Base-by-base conservation (phyloP, 1,140 invertebrate genomes). In the Camponotus floridanus region DNA sequence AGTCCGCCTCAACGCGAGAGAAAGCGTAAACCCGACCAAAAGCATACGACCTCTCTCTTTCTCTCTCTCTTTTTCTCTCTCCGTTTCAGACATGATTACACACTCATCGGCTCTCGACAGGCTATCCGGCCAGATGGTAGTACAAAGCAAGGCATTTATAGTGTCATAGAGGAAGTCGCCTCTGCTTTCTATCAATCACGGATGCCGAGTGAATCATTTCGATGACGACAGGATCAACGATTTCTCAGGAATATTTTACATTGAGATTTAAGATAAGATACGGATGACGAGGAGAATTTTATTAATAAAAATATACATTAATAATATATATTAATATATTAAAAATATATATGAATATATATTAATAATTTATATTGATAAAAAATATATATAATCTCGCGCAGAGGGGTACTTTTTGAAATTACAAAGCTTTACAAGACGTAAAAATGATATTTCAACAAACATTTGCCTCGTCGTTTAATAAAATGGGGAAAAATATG, bases 41-140 rank as follows among this genome's bases (percentile, higher is more conserved):
- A 26, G 26, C 21, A 3, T 2, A 4, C 13, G 39, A 26, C 13
- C 21, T 45, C 21, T 31, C 9, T 39, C 48, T 11, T 1, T 51
- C 26, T 33, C 31, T 33, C 48, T 51, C 48, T 51, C 13, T 13
- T 5, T 65, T 6, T 36, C 11, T 1, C 79, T 42, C 42, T 61
- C 18, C 4, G 61, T 26, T 71, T 71, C 59, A 71, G 73, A 81
- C 9, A 39, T 11, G 36, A 81, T 79, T 31, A 11, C 61, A 36
- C 31, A 61, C 39, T 81, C 67, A 73, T 81, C 55, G 61, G 45
- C 62, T 70, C 39, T 73, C 39, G 79, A 73, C n/a, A 13, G 6
- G 9, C 36, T 31, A 57, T 57, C 51, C 15, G 15, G 15, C 67
- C 79, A 81, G 36, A 81, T 81, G 67, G 55, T 73, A 18, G 7